These are phyloP conservation scores for Bugula neritina DNA, from an alignment of 2,888 invertebrate genomes.

Conservation along the genomic window DNA sequence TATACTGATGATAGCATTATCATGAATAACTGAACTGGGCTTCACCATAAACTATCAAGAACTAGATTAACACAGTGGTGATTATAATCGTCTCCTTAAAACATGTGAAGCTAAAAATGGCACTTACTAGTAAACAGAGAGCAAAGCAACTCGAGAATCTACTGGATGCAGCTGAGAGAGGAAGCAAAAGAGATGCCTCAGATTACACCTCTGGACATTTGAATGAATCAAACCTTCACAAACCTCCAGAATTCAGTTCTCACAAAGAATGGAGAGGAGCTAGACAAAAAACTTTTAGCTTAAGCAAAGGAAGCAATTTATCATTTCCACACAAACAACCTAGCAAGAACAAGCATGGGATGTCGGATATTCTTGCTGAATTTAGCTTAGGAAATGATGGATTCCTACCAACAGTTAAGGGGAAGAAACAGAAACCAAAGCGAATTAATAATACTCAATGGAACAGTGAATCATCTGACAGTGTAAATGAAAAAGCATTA, in stretches of 20 bases:
- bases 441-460: neutral
- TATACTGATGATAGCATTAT: no score
- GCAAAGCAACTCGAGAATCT: constrained; percentile 35
- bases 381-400: constrained; percentile 46
- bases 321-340: neutral
- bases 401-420: constrained; percentile 34
- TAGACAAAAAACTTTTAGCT: constrained; percentile 3
- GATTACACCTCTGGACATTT: constrained; percentile 46
- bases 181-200: constrained; percentile 43
- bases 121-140: constrained; percentile 12
- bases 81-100: no score
- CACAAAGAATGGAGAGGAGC: constrained; percentile 37
- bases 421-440: neutral
- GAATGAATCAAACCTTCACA: constrained; percentile 42
- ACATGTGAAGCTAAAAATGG: no score
- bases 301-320: neutral
- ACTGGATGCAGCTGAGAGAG: constrained; percentile 40
- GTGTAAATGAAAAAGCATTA: constrained; percentile 10
- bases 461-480: neutral
- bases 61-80: no score
- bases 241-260: constrained; percentile 32
- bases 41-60: no score
- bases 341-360: constrained; percentile 30
- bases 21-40: no score
- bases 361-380: constrained; percentile 41